Base-by-base conservation (phyloP, 2,113 vertebrate species). In the Motacilla tschutschensis region DNA sequence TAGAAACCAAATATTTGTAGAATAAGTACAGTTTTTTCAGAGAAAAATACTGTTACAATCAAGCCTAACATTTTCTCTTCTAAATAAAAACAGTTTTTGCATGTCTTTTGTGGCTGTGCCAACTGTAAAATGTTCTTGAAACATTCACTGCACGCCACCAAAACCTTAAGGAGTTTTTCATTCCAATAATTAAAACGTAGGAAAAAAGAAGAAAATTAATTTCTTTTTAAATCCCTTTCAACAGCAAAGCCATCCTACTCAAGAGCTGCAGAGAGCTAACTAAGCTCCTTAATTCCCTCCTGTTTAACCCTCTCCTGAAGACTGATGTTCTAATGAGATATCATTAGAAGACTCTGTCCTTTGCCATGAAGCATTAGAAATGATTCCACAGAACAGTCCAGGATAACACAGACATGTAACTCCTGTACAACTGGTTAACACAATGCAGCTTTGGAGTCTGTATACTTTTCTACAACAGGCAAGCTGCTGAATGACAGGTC, bases 221-320 rank as follows among this genome's bases (percentile, higher is more conserved):
- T 66, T 75, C 51, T 70, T 41, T 85, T 88, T 72, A 92, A 94
- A 92, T 88, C 74, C 62, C 38, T 92, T 89, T 85, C 44, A 78
- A 85, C 28, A 91, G 70, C 81, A 87, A n/a, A 78, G 48, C n/a
- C 50, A 84, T 72, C 64, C 47, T 78, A 75, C 48, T 91, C 63
- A 72, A 70, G n/a, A 86, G 33, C 40, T 70, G 54, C 14, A 53
- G 33, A 89, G 41, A 93, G 73, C 26, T 79, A 89, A 76, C 67
- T 76, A 91, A 86, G 48, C 75, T 80, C 74, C 40, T 95, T 85
- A 75, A 92, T 82, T 91, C 77, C 41, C 38, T 90, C 66, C 63
- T 80, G 75, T 85, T 93, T 87, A 95, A 93, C 73, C 64, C 48
- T 85, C 54, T 93, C 64, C 38, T 82, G 40, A 89, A 95, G 65